Base-by-base conservation (phyloP, 2,888 invertebrate genomes). In the Lithophane semibrunnea region DNA sequence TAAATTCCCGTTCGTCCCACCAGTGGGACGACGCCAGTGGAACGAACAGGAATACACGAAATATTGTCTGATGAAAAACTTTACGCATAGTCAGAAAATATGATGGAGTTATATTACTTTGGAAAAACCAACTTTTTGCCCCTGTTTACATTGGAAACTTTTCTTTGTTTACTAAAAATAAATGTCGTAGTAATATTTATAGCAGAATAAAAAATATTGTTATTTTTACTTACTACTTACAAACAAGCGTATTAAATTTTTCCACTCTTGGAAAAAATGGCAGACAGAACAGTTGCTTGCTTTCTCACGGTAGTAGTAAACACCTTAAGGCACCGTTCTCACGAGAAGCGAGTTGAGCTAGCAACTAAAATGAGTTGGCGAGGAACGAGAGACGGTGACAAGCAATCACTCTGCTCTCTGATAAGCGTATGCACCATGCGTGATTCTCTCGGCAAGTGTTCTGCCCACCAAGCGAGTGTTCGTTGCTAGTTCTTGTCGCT, bases 131-230 rank as follows among this genome's bases (percentile, higher is more conserved):
- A 37, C 18, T 13, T 9, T 71, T 56, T 24, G 24, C 3, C 3
- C 7, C 18, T 65, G 49, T 61, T 68, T 24, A 21, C 52, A 56
- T 24, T n/a, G 29, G 21, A 52, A 66, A 56, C 0, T 44, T 75
- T 82, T 82, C 66, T 60, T 74, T 83, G 21, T 73, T 67, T 72
- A 73, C 65, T 64, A 74, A 60, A 80, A 80, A 77, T 67, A 79
- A 69, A 65, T 67, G 60, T 21, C n/a, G 29, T 73, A 65, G 44
- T 61, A 63, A 68, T 61, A 76, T 79, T 70, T 80, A 75, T 74
- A 84, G 56, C 60, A 56, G 61, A 72, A 73, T 64, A 80, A 80
- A 75, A 49, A 24, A 69, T 65, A 73, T 54, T 67, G 47, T 76
- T 84, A 73, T 81, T 72, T 79, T 64, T 56, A 44, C 18, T 56